Conservation (phyloP, 1,140 invertebrate species). For the Drosophila yakuba region DNA sequence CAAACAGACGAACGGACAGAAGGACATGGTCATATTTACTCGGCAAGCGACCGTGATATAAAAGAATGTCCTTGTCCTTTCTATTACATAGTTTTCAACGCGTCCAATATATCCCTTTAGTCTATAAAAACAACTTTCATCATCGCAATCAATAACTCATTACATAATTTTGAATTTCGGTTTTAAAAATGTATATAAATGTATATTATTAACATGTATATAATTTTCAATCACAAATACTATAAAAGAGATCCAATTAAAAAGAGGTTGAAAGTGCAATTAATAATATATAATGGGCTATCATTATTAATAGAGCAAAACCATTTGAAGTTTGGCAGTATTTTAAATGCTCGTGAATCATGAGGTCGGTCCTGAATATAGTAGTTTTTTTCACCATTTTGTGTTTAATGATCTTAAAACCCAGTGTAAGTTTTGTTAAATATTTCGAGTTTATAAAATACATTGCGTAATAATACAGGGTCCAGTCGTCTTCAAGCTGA, state of each 20-base stretch:
- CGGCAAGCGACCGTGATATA: no score
- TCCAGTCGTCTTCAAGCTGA: constrained; percentile 20
- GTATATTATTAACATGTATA: no score
- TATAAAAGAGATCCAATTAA: background rate
- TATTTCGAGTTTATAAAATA: background rate
- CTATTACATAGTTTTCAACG: no score
- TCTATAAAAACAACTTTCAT: background rate
- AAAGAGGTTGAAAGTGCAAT: constrained; percentile 6
- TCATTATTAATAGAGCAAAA: background rate
- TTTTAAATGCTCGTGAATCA: background rate
- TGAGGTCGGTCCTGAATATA: background rate
- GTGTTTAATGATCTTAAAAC: background rate
- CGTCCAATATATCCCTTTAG: no score
- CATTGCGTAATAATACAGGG: background rate
- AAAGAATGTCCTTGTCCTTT: no score
- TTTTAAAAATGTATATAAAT: no score
- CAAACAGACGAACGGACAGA: no score
- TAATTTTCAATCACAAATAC: constrained; percentile 17
- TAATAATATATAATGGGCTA: background rate
- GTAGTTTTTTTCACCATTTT: background rate
- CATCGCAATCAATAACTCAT: background rate
- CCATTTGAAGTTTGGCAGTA: background rate
- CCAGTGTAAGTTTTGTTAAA: background rate
- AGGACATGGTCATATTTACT: no score
- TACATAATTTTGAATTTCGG: background rate